Evolutionary conservation across 2,113 vertebrate species (phyloP).

Genomic region (Pardalotus punctatus): DNA sequence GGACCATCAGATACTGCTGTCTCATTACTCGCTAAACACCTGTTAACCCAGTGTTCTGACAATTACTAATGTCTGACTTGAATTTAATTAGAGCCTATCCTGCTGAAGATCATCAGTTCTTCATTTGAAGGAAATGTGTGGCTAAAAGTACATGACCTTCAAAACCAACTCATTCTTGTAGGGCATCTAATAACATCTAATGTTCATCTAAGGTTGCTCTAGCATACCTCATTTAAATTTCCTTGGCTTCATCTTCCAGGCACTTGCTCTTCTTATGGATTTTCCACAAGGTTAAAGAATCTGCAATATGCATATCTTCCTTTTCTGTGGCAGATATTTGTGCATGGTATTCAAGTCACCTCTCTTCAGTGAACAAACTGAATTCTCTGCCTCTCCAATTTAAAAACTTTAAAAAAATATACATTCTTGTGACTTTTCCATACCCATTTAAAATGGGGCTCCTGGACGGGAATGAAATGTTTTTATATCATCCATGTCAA

Average conservation of each 20-base stretch:
- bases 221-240: background rate
- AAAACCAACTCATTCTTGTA: background rate
- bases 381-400: background rate
- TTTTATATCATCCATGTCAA: background rate
- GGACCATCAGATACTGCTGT: background rate
- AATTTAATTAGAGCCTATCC: background rate
- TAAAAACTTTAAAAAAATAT: background rate
- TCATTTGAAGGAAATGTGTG: background rate
- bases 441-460: background rate
- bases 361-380: background rate
- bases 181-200: background rate
- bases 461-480: background rate
- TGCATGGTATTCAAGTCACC: background rate
- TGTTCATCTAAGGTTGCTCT: background rate
- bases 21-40: background rate
- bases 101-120: background rate
- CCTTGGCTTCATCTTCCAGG: background rate
- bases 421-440: background rate
- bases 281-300: background rate
- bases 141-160: background rate
- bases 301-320: background rate
- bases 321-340: background rate
- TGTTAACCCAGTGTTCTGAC: background rate
- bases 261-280: background rate
- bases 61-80: background rate